These are phyloP conservation scores for Pyrochroa serraticornis DNA, from an alignment of 2,888 invertebrate species.

Conservation along the genomic window DNA sequence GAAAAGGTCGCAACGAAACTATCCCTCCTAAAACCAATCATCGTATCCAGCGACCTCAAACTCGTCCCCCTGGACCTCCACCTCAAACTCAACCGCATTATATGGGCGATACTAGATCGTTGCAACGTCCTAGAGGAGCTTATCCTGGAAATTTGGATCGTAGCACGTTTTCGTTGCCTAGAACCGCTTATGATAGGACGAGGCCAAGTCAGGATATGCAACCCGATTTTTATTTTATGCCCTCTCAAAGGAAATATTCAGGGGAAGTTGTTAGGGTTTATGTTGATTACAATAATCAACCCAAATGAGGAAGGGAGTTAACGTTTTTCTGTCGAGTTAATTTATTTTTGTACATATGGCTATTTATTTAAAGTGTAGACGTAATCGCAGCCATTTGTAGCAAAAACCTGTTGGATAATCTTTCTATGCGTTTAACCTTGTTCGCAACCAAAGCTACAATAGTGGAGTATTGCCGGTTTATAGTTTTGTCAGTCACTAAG, in stretches of 20 bases:
- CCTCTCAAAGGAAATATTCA: constrained; percentile 90
- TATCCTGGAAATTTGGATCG: constrained; percentile 62
- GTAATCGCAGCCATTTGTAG: constrained; percentile 13
- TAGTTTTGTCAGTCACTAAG: too few species aligned
- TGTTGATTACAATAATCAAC: constrained; percentile 79
- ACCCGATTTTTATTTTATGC: constrained; percentile 95
- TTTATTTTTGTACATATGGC: constrained; percentile 27
- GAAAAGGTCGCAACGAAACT: constrained; percentile 46
- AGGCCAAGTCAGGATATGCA: constrained; percentile 60
- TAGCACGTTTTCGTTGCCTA: constrained; percentile 77
- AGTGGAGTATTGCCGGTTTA: too few species aligned
- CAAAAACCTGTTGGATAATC: constrained; percentile 6
- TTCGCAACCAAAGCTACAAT: constrained; percentile 14
- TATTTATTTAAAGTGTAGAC: constrained; percentile 12
- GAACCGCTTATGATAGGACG: constrained; percentile 63
- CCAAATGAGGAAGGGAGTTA: constrained; percentile 57
- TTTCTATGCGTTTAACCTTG: constrained; percentile 13
- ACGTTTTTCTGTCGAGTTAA: constrained; percentile 1
- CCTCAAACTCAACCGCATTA: constrained; percentile 39
- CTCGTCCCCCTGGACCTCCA: constrained; percentile 48
- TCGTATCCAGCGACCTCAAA: constrained; percentile 48
- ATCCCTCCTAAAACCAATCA: constrained; percentile 41
- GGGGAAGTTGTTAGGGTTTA: constrained; percentile 87
- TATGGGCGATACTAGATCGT: constrained; percentile 67
- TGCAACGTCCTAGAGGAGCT: constrained; percentile 63